phyloP scores from a whole-genome alignment of 2,888 invertebrate species.

The Baccha elongata region DNA sequence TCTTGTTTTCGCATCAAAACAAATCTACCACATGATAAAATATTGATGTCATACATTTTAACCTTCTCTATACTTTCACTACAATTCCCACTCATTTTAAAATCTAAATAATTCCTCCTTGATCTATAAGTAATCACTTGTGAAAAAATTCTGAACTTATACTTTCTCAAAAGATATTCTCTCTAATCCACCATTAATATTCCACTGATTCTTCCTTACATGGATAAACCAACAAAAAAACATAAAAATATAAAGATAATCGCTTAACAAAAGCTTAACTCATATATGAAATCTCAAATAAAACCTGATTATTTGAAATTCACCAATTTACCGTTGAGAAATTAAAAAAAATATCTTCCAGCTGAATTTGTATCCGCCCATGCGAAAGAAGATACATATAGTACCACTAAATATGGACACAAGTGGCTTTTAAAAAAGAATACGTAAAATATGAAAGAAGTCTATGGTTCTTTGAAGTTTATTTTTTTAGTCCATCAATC shows the following conservation, averaged over 20 bases:
- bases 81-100: constrained; percentile 14
- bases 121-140: constrained; percentile 13
- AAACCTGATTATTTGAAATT: neutral
- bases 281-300: neutral
- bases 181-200: constrained; percentile 7
- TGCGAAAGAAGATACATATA: constrained; percentile 9
- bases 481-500: constrained; percentile 7
- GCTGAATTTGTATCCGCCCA: constrained; percentile 14
- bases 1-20: neutral
- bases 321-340: constrained; percentile 20
- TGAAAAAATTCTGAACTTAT: neutral
- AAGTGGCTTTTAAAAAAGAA: neutral
- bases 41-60: constrained; percentile 15
- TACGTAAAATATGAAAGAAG: neutral
- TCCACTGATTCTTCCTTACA: constrained; percentile 1
- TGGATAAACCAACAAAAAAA: constrained; percentile 18
- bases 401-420: neutral
- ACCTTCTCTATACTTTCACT: constrained; percentile 25
- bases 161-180: constrained; percentile 18
- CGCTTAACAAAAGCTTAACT: constrained; percentile 3
- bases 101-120: constrained; percentile 19
- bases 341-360: neutral
- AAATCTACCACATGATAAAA: constrained; percentile 3
- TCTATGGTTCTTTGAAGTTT: neutral
- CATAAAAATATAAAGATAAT: constrained; percentile 1